phyloP scores from a whole-genome alignment of 2,797 vertebrate species.

The Spinus olivaceus region DNA sequence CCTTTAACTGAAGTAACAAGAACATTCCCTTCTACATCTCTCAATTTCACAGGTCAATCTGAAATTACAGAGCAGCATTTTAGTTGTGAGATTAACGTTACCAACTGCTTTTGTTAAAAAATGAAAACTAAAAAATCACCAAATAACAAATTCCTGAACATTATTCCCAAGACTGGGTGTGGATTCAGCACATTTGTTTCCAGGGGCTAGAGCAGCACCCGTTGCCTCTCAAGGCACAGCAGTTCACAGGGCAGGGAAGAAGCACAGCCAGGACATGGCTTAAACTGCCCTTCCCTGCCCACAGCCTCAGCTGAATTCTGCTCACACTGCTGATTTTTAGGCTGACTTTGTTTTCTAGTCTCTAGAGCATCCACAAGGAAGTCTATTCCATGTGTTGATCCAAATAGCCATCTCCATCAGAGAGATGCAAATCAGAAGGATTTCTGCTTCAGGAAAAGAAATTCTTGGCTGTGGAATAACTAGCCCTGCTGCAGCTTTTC shows the following conservation, averaged over 20 bases:
- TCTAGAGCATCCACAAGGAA: not conserved
- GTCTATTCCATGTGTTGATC: not conserved
- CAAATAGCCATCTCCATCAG: not conserved
- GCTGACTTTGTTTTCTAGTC: not conserved
- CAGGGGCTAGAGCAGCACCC: not conserved
- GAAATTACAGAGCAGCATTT: not conserved
- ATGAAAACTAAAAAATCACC: rapidly evolving
- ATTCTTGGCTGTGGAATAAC: not conserved
- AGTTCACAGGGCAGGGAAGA: not conserved
- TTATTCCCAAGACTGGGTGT: not conserved
- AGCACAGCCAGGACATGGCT: not conserved
- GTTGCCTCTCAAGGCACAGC: not conserved
- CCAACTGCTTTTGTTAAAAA: not conserved
- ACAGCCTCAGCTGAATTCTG: not conserved
- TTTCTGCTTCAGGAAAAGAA: not conserved
- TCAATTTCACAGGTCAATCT: not conserved
- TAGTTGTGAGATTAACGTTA: not conserved
- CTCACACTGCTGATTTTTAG: not conserved
- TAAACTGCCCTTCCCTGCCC: not conserved
- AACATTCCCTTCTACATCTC: not conserved
- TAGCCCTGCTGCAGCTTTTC: not conserved
- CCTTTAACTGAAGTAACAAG: constrained; percentile 54
- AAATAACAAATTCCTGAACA: not conserved
- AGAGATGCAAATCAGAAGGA: not conserved
- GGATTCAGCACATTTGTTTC: not conserved